phyloP scores from a whole-genome alignment of 2,888 invertebrate species.

The Synergus gifuensis region DNA sequence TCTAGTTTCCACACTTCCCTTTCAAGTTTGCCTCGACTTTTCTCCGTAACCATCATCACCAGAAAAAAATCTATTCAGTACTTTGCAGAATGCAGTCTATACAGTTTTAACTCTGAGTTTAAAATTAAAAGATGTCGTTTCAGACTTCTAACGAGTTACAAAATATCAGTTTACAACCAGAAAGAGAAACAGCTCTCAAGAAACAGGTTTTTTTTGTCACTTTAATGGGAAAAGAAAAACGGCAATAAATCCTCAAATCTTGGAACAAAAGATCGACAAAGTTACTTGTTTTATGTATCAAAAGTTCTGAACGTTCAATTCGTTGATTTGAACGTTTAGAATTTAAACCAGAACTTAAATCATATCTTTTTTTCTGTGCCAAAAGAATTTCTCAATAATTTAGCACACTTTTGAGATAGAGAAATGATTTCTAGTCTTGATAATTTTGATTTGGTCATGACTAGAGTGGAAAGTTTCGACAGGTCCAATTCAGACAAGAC shows the following conservation, averaged over 20 bases:
- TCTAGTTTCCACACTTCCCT: constrained; percentile 34
- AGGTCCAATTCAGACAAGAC: constrained; percentile 49
- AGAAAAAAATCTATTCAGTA: constrained; percentile 22
- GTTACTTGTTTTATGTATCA: too few relatives aligned
- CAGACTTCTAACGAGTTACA: not conserved
- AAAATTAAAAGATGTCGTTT: not conserved
- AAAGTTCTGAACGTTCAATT: too few relatives aligned
- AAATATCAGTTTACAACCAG: not conserved
- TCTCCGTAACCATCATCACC: not conserved
- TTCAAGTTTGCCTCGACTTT: constrained; percentile 16
- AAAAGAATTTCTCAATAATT: not conserved
- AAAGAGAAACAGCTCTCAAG: not conserved
- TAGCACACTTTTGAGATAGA: not conserved
- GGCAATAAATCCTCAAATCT: not conserved
- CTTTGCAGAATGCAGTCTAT: constrained; percentile 19
- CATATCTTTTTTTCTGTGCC: too few relatives aligned
- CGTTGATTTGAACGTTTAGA: too few relatives aligned
- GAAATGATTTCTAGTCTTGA: not conserved
- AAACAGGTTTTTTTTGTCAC: not conserved
- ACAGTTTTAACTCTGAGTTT: not conserved
- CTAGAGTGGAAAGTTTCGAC: not conserved
- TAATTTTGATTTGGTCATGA: not conserved
- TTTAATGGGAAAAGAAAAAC: not conserved
- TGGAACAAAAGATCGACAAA: too few relatives aligned
- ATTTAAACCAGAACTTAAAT: too few relatives aligned